phyloP scores from a whole-genome alignment of 2,888 invertebrate species.

The Seira musarum region DNA sequence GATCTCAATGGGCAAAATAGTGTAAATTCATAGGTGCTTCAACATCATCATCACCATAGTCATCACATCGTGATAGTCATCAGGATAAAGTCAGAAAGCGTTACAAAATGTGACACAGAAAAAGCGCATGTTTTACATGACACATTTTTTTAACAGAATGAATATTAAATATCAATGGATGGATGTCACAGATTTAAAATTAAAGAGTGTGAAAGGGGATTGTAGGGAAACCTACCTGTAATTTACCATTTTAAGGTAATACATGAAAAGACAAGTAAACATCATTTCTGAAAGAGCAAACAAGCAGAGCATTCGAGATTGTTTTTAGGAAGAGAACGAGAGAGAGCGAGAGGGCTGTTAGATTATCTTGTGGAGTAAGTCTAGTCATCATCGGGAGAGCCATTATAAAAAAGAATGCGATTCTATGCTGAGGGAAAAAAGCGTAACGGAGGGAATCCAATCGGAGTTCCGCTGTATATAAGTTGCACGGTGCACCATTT shows the following conservation, averaged over 20 bases:
- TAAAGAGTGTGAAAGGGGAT: background rate
- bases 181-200: slow-evolving; percentile 4
- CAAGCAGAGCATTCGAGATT: slow-evolving; percentile 16
- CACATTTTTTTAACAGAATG: slow-evolving; percentile 5
- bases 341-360: background rate
- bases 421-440: slow-evolving; percentile 40
- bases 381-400: background rate
- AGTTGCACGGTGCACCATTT: slow-evolving; percentile 17
- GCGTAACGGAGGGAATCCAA: slow-evolving; percentile 70
- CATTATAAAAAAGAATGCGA: background rate
- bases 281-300: slow-evolving; percentile 8
- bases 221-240: background rate
- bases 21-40: background rate
- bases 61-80: slow-evolving; percentile 14
- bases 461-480: slow-evolving; percentile 69
- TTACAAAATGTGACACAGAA: slow-evolving; percentile 46
- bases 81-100: slow-evolving; percentile 48
- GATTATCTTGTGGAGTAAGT: background rate
- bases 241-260: background rate
- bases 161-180: slow-evolving; percentile 21
- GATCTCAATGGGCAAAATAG: background rate
- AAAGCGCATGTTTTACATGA: slow-evolving; percentile 28
- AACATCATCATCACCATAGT: too few relatives aligned
- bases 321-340: slow-evolving; percentile 13
- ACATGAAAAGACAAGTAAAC: background rate